Base-by-base conservation (phyloP, 2,888 invertebrate genomes). In the Diarsia brunnea region DNA sequence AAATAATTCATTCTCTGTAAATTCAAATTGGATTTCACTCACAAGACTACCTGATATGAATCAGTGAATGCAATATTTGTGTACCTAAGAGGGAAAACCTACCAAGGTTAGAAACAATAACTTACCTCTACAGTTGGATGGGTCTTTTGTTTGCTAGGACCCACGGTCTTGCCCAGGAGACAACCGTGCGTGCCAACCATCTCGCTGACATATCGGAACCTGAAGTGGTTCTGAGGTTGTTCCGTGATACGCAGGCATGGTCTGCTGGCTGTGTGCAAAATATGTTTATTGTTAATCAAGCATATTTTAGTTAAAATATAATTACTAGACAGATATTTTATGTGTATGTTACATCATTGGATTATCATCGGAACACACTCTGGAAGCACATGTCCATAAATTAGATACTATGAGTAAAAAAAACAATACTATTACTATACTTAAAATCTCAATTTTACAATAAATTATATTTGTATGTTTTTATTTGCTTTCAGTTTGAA, bases 121-220 rank as follows among this genome's bases (percentile, higher is more conserved):
- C 90, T 94, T 91, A 98, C 97, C 94, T 98, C 97, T n/a, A 98
- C 98, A 71, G 98, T 97, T 0, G 98, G 98, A 91, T 97, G 98
- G 5, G 97, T 97, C 92, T 97, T 98, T 71, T 96, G 97, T 74
- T 97, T 97, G 31, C 95, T 97, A 21, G 96, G 95, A 45, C 97
- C 97, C 60, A 88, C 88, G n/a, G 96, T 97, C 74, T 97, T 97
- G 0, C 98, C 98, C 24, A 97, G 97, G 10, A 98, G 94, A 84
- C 98, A 98, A 0, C 98, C 98, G 93, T 98, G 98, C 0, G 98
- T 98, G 0, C 98, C 98, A 73, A 98, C 97, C 98, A 98, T 98
- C 97, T 98, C 98, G 55, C 98, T 98, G 91, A 97, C 98, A 90
- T 98, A 98, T 2, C 98, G 97, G 91, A 98, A 98, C 71, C 98